These are phyloP conservation scores for Hormaphis cornu DNA, from an alignment of 1,140 invertebrate species.

Conservation along the genomic window DNA sequence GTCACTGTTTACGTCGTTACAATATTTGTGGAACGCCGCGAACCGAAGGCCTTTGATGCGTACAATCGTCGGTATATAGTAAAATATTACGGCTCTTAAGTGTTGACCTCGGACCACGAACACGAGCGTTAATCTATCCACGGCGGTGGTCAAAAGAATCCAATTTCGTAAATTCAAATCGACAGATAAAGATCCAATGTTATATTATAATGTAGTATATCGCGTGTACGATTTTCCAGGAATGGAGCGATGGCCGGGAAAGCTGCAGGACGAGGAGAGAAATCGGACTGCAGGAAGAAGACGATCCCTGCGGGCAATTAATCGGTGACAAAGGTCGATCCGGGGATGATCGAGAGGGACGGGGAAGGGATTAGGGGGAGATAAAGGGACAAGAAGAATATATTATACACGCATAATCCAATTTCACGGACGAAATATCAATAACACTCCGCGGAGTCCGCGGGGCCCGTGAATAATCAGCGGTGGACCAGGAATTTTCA, in stretches of 20 bases:
- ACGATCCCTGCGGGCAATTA: conserved; percentile 30
- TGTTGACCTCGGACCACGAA: no score
- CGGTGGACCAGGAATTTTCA: conserved; percentile 9
- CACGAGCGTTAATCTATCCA: no score
- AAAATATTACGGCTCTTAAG: not conserved
- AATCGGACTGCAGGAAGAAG: not conserved
- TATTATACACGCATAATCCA: conserved; percentile 24
- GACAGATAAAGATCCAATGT: conserved; percentile 6
- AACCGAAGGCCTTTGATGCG: not conserved
- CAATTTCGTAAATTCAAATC: not conserved
- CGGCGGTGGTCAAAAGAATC: conserved; percentile 10
- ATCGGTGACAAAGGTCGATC: not conserved
- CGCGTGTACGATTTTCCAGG: no score
- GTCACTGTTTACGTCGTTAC: no score
- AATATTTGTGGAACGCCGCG: no score
- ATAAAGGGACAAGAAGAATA: not conserved
- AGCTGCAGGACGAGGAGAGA: not conserved
- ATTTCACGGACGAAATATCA: conserved; percentile 32
- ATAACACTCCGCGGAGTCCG: conserved; percentile 4
- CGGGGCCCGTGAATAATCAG: conserved; percentile 15
- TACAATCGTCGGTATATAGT: not conserved
- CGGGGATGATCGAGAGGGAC: not conserved
- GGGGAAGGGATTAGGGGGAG: not conserved
- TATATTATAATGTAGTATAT: no score
- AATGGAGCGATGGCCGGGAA: not conserved